Percentiles rank a stretch among this genome's conserved stretches.
Conservation (phyloP, 2,888 invertebrate species). For the Teleogryllus oceanicus region DNA sequence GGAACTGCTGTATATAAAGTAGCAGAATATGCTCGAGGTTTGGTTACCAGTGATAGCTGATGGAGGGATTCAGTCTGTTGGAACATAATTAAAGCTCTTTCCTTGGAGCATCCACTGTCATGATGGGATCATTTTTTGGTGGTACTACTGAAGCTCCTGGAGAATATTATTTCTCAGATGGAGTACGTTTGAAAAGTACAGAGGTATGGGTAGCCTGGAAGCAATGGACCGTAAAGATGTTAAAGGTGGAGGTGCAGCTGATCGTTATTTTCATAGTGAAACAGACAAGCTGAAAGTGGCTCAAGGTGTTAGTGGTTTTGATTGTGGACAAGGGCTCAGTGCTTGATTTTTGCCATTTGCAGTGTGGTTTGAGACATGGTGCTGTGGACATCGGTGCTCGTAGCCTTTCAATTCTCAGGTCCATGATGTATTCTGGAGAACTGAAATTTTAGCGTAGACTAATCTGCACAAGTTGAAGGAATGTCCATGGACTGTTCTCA, state of each 20-base stretch:
- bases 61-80: conserved; percentile 95
- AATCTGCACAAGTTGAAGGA: conserved; percentile 97
- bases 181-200: conserved; percentile 96
- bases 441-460: conserved; percentile 90
- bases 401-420: conserved; percentile 62
- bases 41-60: conserved; percentile 97
- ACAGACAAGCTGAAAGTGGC: conserved; percentile 95
- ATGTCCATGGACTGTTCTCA: conserved; percentile 94
- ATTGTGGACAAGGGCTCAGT: conserved; percentile 98
- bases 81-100: conserved; percentile 91
- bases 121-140: conserved; percentile 98
- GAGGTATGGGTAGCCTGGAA: conserved; percentile 98
- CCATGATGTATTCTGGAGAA: conserved; percentile 81
- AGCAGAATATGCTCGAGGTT: conserved; percentile 82
- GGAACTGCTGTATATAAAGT: conserved; percentile 98
- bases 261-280: conserved; percentile 72
- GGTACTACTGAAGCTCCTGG: conserved; percentile 99
- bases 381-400: conserved; percentile 89
- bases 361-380: conserved; percentile 92
- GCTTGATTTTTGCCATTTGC: conserved; percentile 85
- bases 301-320: conserved; percentile 96
- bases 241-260: conserved; percentile 74
- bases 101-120: conserved; percentile 94
- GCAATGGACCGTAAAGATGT: conserved; percentile 95
- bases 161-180: conserved; percentile 98